Evolutionary conservation across 2,888 invertebrate genomes (phyloP), one percentile per base, ranked within the genome.

Genomic region (Drosophila prostipennis): DNA sequence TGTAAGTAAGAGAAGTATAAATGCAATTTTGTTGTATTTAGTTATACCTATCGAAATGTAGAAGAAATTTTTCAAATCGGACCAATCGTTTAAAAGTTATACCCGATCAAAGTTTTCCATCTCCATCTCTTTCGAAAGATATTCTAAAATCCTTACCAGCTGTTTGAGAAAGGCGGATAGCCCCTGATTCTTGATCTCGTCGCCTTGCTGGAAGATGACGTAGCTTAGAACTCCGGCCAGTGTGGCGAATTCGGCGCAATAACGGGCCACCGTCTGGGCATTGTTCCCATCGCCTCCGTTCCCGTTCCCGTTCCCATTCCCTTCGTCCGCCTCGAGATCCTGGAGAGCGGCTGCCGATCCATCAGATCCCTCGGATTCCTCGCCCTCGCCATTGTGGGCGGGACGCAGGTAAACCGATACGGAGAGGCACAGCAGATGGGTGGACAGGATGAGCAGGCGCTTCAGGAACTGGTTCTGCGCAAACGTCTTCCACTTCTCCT

Each of bases 401-500:
- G 97, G 98, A n/a, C 99, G 94, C 19, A 98, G 93, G 92, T 99
- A 99, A 14, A 99, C 96, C 3, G 98, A 97, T 53, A 96, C 93
- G 29, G 98, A 98, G 34, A 99, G 93, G 49, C 96, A 95, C 0
- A 98, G 92, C 64, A 99, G 93, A 91, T 99, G 99, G 29, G 97
- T 94, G 88, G 96, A 94, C 51, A 99, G 93, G 79, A 99, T 96
- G 36, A 97, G 93, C 29, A 99, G 94, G 39, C 98, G 95, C 92
- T 98, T 97, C 69, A 98, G 93, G 91, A 99, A 98, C 93, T 98
- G 98, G 87, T 96, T 96, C 93, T 96, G 94, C 29, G 98, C 99
- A 93, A 98, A 99, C 0, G 98, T 98, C 92, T 99, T 99, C 99
- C 99, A 99, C 92, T 99, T 99, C 92, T 99, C 99, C 92, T 99